Evolutionary conservation across 2,113 vertebrate species (phyloP).

Genomic region (Pluvianellus socialis): DNA sequence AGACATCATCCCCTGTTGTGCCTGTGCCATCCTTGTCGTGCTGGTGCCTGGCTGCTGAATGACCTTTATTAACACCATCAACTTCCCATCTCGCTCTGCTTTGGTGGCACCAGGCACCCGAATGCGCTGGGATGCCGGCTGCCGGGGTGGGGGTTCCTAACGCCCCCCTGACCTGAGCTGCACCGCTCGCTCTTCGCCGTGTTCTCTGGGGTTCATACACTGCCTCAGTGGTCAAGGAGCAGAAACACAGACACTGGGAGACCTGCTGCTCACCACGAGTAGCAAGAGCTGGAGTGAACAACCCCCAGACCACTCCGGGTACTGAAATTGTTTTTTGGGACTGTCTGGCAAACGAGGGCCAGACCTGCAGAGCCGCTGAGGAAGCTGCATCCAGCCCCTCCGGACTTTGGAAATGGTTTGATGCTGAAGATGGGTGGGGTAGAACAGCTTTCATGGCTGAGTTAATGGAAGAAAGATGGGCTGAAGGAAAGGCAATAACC

Average conservation of each 20-base stretch:
- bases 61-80: too few species aligned
- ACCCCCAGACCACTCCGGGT: accelerated
- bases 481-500: not conserved
- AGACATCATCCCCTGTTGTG: too few species aligned
- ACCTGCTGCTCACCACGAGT: not conserved
- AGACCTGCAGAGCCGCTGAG: not conserved
- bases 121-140: too few species aligned
- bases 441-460: not conserved
- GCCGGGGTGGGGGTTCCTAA: too few species aligned
- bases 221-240: not conserved
- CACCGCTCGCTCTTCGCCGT: not conserved
- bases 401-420: not conserved
- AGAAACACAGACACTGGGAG: not conserved
- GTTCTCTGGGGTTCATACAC: not conserved
- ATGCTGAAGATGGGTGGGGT: not conserved
- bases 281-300: not conserved
- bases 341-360: not conserved
- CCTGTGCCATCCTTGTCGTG: too few species aligned
- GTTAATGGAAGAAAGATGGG: not conserved
- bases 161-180: too few species aligned
- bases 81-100: too few species aligned
- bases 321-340: not conserved
- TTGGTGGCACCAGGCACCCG: too few species aligned
- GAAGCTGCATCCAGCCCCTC: not conserved
- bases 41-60: too few species aligned